phyloP scores from a whole-genome alignment of 2,797 vertebrate species.

The Tamandua tetradactyla region DNA sequence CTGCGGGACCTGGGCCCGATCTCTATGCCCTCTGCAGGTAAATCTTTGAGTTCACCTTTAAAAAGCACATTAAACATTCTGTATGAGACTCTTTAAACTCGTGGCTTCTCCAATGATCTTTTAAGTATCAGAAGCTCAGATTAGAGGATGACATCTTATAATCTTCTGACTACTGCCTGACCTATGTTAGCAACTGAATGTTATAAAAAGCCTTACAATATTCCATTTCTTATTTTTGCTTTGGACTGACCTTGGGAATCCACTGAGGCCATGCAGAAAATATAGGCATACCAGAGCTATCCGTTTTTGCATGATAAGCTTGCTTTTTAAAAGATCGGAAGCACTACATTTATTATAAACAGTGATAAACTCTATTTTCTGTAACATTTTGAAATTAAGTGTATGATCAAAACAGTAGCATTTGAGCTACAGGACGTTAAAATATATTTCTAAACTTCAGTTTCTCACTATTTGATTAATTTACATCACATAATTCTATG shows the following conservation, averaged over 20 bases:
- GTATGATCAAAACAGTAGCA: not conserved
- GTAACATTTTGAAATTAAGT: not conserved
- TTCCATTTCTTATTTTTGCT: constrained; percentile 55
- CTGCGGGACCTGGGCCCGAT: constrained; percentile 63
- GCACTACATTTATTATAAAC: constrained; percentile 1
- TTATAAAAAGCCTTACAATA: constrained; percentile 23
- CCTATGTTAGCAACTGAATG: not conserved
- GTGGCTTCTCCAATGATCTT: constrained; percentile 64
- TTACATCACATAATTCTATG: not conserved
- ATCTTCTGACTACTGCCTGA: constrained; percentile 21
- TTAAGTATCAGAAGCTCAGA: constrained; percentile 65
- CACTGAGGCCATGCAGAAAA: constrained; percentile 21
- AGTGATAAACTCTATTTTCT: constrained; percentile 30
- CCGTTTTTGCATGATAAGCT: not conserved
- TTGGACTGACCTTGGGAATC: constrained; percentile 50
- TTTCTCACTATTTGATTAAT: not conserved
- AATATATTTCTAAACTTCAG: not conserved
- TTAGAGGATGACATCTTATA: constrained; percentile 57
- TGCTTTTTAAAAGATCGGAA: not conserved
- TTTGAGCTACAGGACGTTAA: not conserved
- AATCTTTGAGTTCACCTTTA: constrained; percentile 73
- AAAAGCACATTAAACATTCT: constrained; percentile 67
- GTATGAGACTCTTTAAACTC: constrained; percentile 65
- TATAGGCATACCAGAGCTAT: not conserved
- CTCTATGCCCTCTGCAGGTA: constrained; percentile 71